Conservation (phyloP, 92 coral and sea anemone species). For the Zoanthus solanderi region DNA sequence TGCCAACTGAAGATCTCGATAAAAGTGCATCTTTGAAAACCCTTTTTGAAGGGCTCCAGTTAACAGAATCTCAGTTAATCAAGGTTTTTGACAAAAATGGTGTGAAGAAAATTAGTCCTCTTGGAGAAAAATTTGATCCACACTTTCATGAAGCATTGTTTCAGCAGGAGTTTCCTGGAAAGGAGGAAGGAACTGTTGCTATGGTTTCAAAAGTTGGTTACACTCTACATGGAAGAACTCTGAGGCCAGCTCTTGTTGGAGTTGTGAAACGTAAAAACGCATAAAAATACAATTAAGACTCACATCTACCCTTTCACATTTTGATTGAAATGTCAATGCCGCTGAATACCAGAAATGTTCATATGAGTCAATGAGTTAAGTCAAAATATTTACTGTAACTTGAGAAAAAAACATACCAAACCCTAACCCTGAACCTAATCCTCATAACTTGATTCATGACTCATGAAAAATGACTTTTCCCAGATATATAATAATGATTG, state of each 20-base stretch:
- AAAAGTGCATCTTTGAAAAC: conserved; percentile 78
- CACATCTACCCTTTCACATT: too few species aligned
- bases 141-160: conserved; percentile 96
- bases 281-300: not conserved
- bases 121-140: conserved; percentile 95
- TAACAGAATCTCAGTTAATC: conserved; percentile 93
- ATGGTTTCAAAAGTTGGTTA: conserved; percentile 95
- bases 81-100: conserved; percentile 94
- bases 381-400: too few species aligned
- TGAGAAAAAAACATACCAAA: too few species aligned
- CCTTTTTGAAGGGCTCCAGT: conserved; percentile 91
- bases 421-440: too few species aligned
- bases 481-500: too few species aligned
- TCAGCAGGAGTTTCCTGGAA: conserved; percentile 88
- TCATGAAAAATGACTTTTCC: too few species aligned
- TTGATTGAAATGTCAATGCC: too few species aligned
- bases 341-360: too few species aligned
- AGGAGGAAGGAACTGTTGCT: conserved; percentile 92
- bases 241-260: conserved; percentile 98
- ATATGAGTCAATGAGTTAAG: too few species aligned
- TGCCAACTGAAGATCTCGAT: conserved; percentile 84
- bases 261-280: conserved; percentile 80
- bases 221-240: conserved; percentile 89
- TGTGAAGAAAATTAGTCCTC: conserved; percentile 86
- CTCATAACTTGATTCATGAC: too few species aligned